Evolutionary conservation across 23 tunicate genomes (phyloP).

Genomic region (Diplosoma virens): DNA sequence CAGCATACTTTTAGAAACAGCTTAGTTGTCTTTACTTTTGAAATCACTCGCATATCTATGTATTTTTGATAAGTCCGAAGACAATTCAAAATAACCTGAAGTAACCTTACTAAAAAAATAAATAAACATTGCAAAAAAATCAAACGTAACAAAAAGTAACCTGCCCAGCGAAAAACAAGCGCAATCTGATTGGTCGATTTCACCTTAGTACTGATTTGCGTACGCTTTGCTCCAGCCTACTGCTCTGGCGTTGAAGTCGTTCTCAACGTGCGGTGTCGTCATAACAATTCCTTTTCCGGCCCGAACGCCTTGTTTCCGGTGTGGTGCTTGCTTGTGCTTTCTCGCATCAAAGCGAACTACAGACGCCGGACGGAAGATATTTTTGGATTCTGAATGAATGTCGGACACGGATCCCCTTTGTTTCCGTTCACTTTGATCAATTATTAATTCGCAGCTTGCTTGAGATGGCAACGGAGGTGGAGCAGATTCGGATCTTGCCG

Average conservation of each 20-base stretch:
- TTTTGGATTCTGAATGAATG: neutral
- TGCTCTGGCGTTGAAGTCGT: slow-evolving; percentile 79
- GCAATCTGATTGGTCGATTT: too few species aligned
- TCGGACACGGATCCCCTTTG: neutral
- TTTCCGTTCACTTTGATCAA: neutral
- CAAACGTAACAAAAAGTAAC: too few species aligned
- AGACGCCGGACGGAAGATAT: neutral
- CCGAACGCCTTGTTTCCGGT: slow-evolving; percentile 49
- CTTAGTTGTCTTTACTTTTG: too few species aligned
- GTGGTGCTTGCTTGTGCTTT: slow-evolving; percentile 53
- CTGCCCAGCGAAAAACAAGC: too few species aligned
- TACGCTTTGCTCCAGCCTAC: slow-evolving; percentile 73
- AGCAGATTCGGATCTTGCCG: slow-evolving; percentile 42
- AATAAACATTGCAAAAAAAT: too few species aligned
- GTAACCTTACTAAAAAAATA: too few species aligned
- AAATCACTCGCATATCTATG: too few species aligned
- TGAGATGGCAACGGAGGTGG: slow-evolving; percentile 7
- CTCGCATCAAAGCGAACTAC: slow-evolving; percentile 71
- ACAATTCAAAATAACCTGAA: too few species aligned
- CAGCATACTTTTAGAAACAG: too few species aligned
- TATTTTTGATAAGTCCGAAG: too few species aligned
- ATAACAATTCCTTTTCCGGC: slow-evolving; percentile 15
- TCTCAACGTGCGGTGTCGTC: slow-evolving; percentile 40
- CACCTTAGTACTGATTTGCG: slow-evolving; percentile 18
- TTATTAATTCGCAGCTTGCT: neutral